Base-by-base conservation (phyloP, 2,113 vertebrate species). In the Zosterops lateralis region DNA sequence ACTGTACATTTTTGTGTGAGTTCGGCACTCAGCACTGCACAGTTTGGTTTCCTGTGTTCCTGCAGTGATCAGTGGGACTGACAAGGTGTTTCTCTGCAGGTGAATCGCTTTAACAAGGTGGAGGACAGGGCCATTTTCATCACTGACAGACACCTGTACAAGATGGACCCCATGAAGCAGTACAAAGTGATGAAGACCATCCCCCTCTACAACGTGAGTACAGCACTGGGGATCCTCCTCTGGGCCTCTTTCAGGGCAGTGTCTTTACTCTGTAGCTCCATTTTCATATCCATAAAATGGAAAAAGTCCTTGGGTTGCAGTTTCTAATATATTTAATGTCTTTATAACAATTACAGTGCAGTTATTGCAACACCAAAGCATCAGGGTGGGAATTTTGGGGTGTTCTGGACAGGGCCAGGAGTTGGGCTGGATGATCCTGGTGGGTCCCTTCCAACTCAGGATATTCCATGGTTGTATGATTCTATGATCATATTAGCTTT, bases 111-210 rank as follows among this genome's bases (percentile, higher is more conserved):
- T 89, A 99, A 98, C 97, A 99, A 99, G 94, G 98, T 99, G 26
- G 98, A 99, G 97, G 98, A 99, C 97, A 97, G 99, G 66, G 98
- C 98, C 4, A 98, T 99, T 93, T 98, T 99, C 96, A 98, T 99
- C 86, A 99, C 99, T 7, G 99, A 99, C 88, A 98, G 99, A 3
- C 99, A 99, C 96, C 97, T 99, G 17, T 99, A 99, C 92, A 99
- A 99, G 98, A 98, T 99, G 99, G 99, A 99, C 87, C 99, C 99
- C 31, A 95, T 98, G 82, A 99, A 98, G 97, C 98, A 99, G 95
- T 99, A 99, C 98, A 99, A 99, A 56, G 98, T 99, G 92, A 99
- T 99, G 99, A 99, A 98, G 98, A 99, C 98, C 93, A 99, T 98
- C 93, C 99, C 99, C 3, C 98, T 99, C 16, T 99, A 99, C 92